Conservation (phyloP, 2,797 vertebrate genomes). For the Acropternis orthonyx region DNA sequence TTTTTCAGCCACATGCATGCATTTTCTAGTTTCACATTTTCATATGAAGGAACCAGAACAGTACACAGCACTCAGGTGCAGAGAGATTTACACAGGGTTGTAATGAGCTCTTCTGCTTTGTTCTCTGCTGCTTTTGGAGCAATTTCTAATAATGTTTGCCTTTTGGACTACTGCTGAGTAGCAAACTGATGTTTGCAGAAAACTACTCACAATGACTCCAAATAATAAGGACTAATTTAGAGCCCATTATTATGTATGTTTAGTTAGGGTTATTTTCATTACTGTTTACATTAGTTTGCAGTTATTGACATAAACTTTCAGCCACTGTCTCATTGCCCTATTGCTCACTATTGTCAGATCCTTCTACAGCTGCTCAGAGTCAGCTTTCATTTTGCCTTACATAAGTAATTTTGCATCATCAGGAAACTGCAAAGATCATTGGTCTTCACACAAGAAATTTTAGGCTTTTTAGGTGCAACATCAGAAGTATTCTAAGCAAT, state of each 20-base stretch:
- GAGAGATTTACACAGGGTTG: not conserved
- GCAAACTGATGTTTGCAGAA: not conserved
- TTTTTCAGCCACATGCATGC: not conserved
- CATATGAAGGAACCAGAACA: not conserved
- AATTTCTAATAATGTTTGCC: not conserved
- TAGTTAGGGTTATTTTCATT: not conserved
- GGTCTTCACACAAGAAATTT: not conserved
- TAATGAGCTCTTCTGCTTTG: constrained; percentile 13
- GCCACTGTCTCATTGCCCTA: not conserved
- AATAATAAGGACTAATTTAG: constrained; percentile 8
- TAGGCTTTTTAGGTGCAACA: not conserved
- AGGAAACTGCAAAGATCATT: not conserved
- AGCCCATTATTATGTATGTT: not conserved
- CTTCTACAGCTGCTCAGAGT: not conserved
- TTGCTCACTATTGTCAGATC: not conserved
- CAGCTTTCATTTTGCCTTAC: not conserved
- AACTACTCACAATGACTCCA: not conserved
- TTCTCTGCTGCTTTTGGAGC: not conserved
- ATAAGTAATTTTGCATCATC: not conserved
- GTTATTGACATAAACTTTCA: constrained; percentile 2
- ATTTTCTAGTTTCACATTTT: not conserved
- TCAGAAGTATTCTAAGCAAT: not conserved
- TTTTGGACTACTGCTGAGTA: not conserved
- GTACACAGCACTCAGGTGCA: not conserved
- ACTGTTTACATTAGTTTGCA: not conserved